Percentiles rank a stretch among this genome's conserved stretches.
Conservation (phyloP, 2,797 vertebrate species). For the Scleropages formosus region DNA sequence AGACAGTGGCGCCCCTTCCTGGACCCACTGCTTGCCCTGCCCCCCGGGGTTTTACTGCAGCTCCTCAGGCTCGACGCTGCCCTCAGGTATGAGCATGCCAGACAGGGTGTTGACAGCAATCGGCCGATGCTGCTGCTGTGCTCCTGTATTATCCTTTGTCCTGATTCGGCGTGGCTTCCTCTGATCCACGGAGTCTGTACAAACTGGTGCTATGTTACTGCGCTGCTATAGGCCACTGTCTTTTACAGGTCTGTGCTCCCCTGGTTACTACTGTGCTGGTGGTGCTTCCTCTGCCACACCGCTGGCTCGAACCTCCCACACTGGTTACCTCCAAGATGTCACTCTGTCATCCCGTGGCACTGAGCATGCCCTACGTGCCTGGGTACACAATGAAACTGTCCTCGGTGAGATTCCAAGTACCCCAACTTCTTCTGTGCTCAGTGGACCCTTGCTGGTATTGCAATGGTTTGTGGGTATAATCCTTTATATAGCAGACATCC, state of each 20-base stretch:
- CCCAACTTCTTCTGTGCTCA: slow-evolving; percentile 32
- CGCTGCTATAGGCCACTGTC: not conserved
- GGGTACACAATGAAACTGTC: slow-evolving; percentile 55
- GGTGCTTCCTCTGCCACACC: slow-evolving; percentile 64
- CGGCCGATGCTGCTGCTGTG: not conserved
- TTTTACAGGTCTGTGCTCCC: slow-evolving; percentile 67
- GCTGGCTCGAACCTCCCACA: slow-evolving; percentile 54
- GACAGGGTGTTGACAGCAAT: not conserved
- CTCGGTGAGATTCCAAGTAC: slow-evolving; percentile 46
- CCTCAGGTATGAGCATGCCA: slow-evolving; percentile 58
- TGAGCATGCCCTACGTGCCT: slow-evolving; percentile 40
- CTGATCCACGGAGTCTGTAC: not conserved
- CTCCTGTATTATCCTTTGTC: too few species aligned
- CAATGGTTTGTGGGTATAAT: not conserved
- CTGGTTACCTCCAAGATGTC: slow-evolving; percentile 64
- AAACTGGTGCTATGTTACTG: not conserved
- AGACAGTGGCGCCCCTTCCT: slow-evolving; percentile 63
- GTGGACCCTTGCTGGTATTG: too few species aligned
- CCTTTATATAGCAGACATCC: not conserved
- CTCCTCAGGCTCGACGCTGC: slow-evolving; percentile 57
- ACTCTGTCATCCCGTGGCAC: slow-evolving; percentile 47
- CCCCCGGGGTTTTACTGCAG: slow-evolving; percentile 78
- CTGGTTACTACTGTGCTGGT: slow-evolving; percentile 76
- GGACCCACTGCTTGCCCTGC: slow-evolving; percentile 73
- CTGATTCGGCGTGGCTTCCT: not conserved